Evolutionary conservation across 2,888 invertebrate species (phyloP).

Genomic region (Adela reaumurella): DNA sequence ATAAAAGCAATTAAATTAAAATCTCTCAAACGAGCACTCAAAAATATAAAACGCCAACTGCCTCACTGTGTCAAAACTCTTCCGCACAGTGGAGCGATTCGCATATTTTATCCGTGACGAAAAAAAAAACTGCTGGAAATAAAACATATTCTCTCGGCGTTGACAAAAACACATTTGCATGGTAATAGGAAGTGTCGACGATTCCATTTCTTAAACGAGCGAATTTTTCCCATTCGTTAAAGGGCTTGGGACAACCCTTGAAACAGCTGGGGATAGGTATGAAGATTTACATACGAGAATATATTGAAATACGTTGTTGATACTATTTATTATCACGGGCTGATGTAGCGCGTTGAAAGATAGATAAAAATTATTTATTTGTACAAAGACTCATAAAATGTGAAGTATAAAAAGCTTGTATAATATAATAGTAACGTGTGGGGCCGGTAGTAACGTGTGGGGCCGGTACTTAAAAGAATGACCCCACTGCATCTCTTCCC

Average conservation of each 20-base stretch:
- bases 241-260: not conserved
- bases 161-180: not conserved
- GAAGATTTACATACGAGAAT: too few relatives aligned
- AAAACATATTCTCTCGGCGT: not conserved
- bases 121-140: not conserved
- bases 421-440: too few relatives aligned
- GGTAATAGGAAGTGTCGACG: not conserved
- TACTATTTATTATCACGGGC: too few relatives aligned
- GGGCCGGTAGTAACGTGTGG: too few relatives aligned
- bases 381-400: too few relatives aligned
- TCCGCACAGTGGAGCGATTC: not conserved
- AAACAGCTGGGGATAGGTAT: too few relatives aligned
- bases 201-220: not conserved
- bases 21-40: not conserved
- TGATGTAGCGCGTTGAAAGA: too few relatives aligned
- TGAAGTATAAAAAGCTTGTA: too few relatives aligned
- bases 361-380: too few relatives aligned
- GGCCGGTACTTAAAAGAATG: too few relatives aligned
- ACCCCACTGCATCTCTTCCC: too few relatives aligned
- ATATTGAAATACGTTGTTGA: too few relatives aligned
- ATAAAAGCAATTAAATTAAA: not conserved
- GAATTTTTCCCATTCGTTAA: not conserved
- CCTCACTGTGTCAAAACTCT: not conserved
- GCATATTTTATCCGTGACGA: not conserved
- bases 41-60: not conserved